A percentile compares a stretch with the other conserved stretches of the same genome.
phyloP scores from a whole-genome alignment of 2,113 vertebrate species.

The Poicephalus meyeri region DNA sequence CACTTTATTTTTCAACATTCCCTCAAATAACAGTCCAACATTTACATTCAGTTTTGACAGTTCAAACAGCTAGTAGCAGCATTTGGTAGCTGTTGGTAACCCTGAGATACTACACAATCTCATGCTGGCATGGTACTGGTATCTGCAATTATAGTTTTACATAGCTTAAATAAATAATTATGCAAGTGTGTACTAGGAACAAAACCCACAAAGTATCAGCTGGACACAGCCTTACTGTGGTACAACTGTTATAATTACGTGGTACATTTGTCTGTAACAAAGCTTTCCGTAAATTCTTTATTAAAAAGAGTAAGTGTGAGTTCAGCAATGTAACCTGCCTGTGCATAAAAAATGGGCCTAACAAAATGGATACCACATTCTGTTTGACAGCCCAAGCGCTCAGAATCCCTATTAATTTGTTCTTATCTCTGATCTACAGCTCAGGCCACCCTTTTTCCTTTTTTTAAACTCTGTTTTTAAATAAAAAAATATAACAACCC shows the following conservation, averaged over 20 bases:
- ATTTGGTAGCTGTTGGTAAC: slow-evolving; percentile 18
- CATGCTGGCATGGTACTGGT: background rate
- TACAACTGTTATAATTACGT: background rate
- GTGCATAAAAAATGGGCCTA: background rate
- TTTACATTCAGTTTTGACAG: background rate
- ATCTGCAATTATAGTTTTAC: background rate
- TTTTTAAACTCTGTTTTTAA: background rate
- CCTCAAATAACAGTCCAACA: background rate
- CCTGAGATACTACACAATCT: background rate
- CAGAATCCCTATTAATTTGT: background rate
- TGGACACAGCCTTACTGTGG: background rate
- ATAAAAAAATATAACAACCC: background rate
- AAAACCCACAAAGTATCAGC: background rate
- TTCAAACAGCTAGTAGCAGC: background rate
- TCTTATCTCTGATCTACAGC: background rate
- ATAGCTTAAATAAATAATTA: background rate
- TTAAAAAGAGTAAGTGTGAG: background rate
- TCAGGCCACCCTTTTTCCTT: background rate
- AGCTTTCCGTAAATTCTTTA: background rate
- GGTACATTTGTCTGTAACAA: background rate
- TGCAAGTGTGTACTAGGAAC: background rate
- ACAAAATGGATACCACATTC: background rate
- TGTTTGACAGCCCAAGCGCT: background rate
- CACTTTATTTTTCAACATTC: background rate
- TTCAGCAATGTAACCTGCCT: background rate